Conservation (phyloP, 2,113 vertebrate species). For the Platycercus adscitus region DNA sequence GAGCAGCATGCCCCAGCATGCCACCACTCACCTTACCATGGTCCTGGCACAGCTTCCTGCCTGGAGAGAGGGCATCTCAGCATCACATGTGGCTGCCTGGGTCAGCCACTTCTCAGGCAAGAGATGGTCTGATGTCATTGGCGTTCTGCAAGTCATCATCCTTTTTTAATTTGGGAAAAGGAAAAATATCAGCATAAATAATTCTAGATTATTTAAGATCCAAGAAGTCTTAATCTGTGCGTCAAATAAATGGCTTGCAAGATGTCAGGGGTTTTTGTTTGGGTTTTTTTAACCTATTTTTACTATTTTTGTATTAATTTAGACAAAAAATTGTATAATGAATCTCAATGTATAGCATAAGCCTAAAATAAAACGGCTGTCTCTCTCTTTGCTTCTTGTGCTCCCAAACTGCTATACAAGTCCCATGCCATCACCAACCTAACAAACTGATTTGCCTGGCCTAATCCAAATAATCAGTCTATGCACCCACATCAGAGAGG, state of each 20-base stretch:
- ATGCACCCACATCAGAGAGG: not conserved
- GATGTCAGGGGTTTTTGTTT: constrained; percentile 56
- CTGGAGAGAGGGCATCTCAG: not conserved
- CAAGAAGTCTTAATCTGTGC: constrained; percentile 51
- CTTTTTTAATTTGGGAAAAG: not conserved
- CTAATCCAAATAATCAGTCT: not conserved
- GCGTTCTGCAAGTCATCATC: constrained; percentile 22
- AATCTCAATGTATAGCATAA: constrained; percentile 67
- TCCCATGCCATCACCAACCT: not conserved
- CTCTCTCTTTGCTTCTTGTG: constrained; percentile 67
- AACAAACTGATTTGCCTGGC: not conserved
- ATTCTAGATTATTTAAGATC: constrained; percentile 28
- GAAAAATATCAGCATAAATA: not conserved
- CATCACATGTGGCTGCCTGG: not conserved
- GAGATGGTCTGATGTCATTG: not conserved
- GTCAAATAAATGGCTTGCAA: constrained; percentile 59
- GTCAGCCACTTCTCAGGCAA: constrained; percentile 1
- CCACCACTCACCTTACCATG: not conserved
- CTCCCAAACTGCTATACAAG: constrained; percentile 42
- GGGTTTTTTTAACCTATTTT: constrained; percentile 68
- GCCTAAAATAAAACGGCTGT: constrained; percentile 71
- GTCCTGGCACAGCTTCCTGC: not conserved
- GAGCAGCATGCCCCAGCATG: not conserved
- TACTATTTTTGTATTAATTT: constrained; percentile 73
- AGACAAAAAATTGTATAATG: constrained; percentile 61